These are phyloP conservation scores for Ptychodera flava DNA, from an alignment of 35 echinoderm and acorn worm genomes.

Conservation along the genomic window DNA sequence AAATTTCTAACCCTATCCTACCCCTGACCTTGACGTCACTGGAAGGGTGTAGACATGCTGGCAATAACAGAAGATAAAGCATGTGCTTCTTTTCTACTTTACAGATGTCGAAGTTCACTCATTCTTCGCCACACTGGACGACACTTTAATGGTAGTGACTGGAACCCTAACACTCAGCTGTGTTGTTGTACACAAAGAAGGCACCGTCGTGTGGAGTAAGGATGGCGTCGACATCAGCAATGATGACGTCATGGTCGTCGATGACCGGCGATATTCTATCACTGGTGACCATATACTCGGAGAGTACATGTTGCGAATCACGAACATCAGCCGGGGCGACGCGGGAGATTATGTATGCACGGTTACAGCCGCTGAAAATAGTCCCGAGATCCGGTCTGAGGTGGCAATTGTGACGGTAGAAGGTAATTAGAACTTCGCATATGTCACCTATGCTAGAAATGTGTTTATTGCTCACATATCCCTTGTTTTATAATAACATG, in stretches of 20 bases:
- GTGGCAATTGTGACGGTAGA: conserved; percentile 38
- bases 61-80: too few species aligned
- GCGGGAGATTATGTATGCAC: conserved; percentile 47
- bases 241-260: conserved; percentile 36
- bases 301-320: conserved; percentile 73
- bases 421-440: conserved; percentile 27
- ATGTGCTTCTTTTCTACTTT: too few species aligned
- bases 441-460: too few species aligned
- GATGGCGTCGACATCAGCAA: conserved; percentile 52
- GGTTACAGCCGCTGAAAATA: conserved; percentile 52
- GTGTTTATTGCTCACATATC: too few species aligned
- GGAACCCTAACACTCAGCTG: too few species aligned
- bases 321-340: conserved; percentile 36
- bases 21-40: too few species aligned
- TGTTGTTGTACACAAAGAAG: conserved; percentile 70
- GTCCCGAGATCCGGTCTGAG: conserved; percentile 25
- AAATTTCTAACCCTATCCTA: too few species aligned
- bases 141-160: too few species aligned
- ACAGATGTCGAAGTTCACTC: too few species aligned
- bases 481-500: too few species aligned
- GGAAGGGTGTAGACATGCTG: too few species aligned
- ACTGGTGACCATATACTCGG: conserved; percentile 35
- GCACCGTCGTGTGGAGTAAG: conserved; percentile 50
- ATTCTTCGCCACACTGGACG: too few species aligned
- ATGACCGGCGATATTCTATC: conserved; percentile 50